Percentiles rank a stretch among this genome's conserved stretches.
Conservation (phyloP, 2,888 invertebrate genomes). For the Thymelicus lineola region DNA sequence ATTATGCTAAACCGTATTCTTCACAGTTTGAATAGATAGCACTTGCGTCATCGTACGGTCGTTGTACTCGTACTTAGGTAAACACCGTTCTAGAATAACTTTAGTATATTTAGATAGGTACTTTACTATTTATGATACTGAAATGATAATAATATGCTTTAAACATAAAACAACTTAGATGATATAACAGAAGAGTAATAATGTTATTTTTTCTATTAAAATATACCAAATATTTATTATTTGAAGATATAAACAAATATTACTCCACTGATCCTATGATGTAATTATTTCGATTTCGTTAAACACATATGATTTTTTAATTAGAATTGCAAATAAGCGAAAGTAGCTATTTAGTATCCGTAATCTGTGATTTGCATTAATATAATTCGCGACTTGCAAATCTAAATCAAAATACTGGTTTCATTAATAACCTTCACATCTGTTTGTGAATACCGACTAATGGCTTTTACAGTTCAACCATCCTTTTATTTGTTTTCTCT, state of each 20-base stretch:
- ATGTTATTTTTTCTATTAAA: no score
- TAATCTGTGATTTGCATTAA: conserved; percentile 25
- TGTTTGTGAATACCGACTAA: not conserved
- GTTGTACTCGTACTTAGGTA: not conserved
- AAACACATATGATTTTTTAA: not conserved
- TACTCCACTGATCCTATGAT: not conserved
- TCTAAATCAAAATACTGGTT: conserved; percentile 28
- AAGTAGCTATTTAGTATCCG: conserved; percentile 14
- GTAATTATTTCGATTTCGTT: not conserved
- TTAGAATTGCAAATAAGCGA: conserved; percentile 18
- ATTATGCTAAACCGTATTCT: conserved; percentile 17
- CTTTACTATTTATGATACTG: no score
- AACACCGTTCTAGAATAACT: not conserved
- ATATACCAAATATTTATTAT: no score
- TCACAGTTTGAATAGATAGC: not conserved
- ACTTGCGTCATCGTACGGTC: conserved; percentile 7
- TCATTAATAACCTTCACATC: conserved; percentile 3
- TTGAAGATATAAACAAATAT: no score
- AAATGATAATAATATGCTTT: no score
- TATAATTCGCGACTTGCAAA: conserved; percentile 15
- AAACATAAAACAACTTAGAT: no score
- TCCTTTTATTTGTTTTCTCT: not conserved
- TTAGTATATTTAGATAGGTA: not conserved
- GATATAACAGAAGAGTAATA: no score
- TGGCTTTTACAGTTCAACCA: not conserved